A percentile compares a stretch with the other conserved stretches of the same genome.
Evolutionary conservation across 1,140 invertebrate species (phyloP).

Genomic region (Papilio polyxenes): DNA sequence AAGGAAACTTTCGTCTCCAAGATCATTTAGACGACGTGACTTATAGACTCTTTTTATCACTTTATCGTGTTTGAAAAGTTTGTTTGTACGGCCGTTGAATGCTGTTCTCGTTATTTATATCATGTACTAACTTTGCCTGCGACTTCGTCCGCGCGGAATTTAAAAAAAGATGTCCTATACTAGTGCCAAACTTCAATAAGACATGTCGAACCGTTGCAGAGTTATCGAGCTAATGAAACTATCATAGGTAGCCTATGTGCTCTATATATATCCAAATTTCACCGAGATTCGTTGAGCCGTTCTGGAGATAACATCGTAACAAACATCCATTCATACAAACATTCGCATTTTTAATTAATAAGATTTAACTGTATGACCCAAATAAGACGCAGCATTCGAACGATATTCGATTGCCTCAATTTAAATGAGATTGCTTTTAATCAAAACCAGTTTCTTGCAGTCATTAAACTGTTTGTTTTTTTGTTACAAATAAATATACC

Average conservation of each 20-base stretch:
- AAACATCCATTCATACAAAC: too few relatives aligned
- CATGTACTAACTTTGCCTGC: too few relatives aligned
- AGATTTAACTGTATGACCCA: conserved; percentile 12
- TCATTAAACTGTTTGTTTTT: background rate
- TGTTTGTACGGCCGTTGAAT: background rate
- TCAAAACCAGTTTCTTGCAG: conserved; percentile 18
- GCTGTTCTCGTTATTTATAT: conserved; percentile 21
- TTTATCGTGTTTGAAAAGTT: conserved; percentile 12
- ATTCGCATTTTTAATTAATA: too few relatives aligned
- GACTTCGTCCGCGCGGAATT: too few relatives aligned
- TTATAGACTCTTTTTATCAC: conserved; percentile 23
- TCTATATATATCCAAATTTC: too few relatives aligned
- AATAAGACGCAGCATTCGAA: conserved; percentile 14
- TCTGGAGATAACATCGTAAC: too few relatives aligned
- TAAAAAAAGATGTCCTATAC: too few relatives aligned
- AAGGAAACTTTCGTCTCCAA: conserved; percentile 1
- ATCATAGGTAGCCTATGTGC: too few relatives aligned
- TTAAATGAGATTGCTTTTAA: conserved; percentile 23
- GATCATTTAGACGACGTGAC: conserved; percentile 8
- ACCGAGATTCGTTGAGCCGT: too few relatives aligned
- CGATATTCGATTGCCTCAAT: conserved; percentile 21
- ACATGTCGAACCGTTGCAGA: too few relatives aligned
- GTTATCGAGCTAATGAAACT: too few relatives aligned
- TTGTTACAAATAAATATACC: background rate
- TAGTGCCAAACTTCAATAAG: too few relatives aligned